A percentile compares a stretch with the other conserved stretches of the same genome.
These are phyloP conservation scores for Drosophila burlai DNA, from an alignment of 1,140 invertebrate genomes.

Conservation along the genomic window DNA sequence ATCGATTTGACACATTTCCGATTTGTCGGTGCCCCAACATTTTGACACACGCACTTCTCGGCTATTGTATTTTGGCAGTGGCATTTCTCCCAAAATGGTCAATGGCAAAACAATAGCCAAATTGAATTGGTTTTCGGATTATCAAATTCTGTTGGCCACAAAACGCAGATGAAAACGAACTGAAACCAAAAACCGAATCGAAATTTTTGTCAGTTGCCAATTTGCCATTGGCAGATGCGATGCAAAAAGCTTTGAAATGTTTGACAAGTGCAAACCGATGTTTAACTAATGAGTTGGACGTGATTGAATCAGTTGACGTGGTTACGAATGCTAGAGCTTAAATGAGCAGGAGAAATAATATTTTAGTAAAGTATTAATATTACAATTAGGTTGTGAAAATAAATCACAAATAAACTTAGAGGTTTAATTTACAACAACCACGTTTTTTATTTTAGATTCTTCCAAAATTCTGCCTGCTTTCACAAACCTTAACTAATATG, in stretches of 20 bases:
- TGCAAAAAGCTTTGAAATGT: conserved; percentile 23
- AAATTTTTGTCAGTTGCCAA: conserved; percentile 33
- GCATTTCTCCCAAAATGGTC: conserved; percentile 28
- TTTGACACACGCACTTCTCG: conserved; percentile 60
- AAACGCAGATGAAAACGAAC: conserved; percentile 43
- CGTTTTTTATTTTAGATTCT: background rate
- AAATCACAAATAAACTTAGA: background rate
- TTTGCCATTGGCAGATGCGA: conserved; percentile 21
- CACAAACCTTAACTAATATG: background rate
- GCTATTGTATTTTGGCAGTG: conserved; percentile 29
- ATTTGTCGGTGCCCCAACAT: conserved; percentile 60
- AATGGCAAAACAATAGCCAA: conserved; percentile 45
- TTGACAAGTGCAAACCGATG: conserved; percentile 50
- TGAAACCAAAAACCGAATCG: conserved; percentile 45
- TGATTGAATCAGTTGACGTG: conserved; percentile 30
- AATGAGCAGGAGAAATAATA: background rate
- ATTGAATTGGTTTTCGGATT: conserved; percentile 51
- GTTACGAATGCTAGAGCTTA: background rate
- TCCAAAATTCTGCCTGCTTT: background rate
- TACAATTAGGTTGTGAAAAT: background rate
- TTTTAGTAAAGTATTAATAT: background rate
- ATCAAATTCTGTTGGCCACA: conserved; percentile 49
- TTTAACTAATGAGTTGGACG: conserved; percentile 41
- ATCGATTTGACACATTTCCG: conserved; percentile 80
- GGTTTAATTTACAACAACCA: background rate